Base-by-base conservation (phyloP, 2,113 vertebrate genomes). In the Sarotherodon lohbergeri region DNA sequence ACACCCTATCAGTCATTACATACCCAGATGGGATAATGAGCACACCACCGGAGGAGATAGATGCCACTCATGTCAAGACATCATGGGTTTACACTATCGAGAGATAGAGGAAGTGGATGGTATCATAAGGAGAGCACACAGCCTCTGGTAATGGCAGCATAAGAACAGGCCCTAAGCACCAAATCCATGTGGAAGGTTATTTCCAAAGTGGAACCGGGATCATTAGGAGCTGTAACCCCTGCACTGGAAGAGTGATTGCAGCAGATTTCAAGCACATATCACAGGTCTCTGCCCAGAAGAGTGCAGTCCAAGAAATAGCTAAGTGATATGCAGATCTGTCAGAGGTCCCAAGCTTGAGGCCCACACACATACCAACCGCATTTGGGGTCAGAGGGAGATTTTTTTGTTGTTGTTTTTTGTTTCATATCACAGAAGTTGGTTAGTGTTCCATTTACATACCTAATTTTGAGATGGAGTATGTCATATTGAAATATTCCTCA, bases 401-500 rank as follows among this genome's bases (percentile, higher is more conserved):
- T 36, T 36, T n/a, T 34, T 34, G 3, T 68, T 59, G 55, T 27
- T 66, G 61, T 39, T 39, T n/a, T 41, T 41, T 68, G 7, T 68
- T 68, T 68, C 36, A 41, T 27, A 16, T 73, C 13, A 73, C 39
- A 73, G 39, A 27, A 9, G 24, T 48, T 76, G 5, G 36, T 3
- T n/a, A 43, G n/a, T 27, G 36, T 36, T 76, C 24, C 24, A 76
- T 86, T 19, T 34, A 52, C 91, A 93, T 94, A 99, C 99, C 99
- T 85, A 99, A 93, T 94, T 99, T 99, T 29, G 95, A 81, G 95
- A 99, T 97, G 85, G 98, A 97, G 93, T 99, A 99, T 0, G 1
- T 8, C 97, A 99, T 95, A 90, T 91, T 93, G 88, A 99, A 99
- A 91, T 99, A 99, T 0, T 95, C 2, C 95, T 99, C 99, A 95